Conservation (phyloP, 2,113 vertebrate species). For the Tapirus terrestris region DNA sequence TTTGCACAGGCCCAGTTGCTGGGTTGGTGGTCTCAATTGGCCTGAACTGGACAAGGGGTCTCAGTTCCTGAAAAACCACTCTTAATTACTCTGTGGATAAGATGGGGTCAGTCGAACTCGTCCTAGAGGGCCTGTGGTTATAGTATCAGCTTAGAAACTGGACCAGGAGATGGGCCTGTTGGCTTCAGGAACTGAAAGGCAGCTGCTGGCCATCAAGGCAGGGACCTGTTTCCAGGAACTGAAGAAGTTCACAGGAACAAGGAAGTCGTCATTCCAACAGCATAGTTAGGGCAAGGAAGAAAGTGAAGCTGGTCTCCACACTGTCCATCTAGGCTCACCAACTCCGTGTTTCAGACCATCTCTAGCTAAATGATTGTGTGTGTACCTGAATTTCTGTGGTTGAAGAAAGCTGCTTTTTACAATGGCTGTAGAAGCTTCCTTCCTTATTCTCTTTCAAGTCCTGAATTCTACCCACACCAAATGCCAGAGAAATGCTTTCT, state of each 20-base stretch:
- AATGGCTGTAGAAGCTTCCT: background rate
- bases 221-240: background rate
- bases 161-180: background rate
- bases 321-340: too few species aligned
- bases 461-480: background rate
- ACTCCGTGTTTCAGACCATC: background rate
- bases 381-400: fast-evolving
- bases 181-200: background rate
- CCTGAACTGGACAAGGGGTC: too few species aligned
- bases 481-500: background rate
- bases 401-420: background rate
- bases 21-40: too few species aligned
- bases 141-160: background rate
- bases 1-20: too few species aligned
- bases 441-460: background rate
- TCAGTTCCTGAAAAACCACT: too few species aligned
- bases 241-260: background rate
- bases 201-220: background rate
- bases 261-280: background rate
- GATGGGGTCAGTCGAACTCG: too few species aligned
- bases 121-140: too few species aligned
- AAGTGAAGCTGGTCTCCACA: background rate
- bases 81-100: too few species aligned
- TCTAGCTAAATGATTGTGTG: background rate
- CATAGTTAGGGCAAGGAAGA: background rate